Conservation (phyloP, 2,113 vertebrate genomes). For the Amia ocellicauda region DNA sequence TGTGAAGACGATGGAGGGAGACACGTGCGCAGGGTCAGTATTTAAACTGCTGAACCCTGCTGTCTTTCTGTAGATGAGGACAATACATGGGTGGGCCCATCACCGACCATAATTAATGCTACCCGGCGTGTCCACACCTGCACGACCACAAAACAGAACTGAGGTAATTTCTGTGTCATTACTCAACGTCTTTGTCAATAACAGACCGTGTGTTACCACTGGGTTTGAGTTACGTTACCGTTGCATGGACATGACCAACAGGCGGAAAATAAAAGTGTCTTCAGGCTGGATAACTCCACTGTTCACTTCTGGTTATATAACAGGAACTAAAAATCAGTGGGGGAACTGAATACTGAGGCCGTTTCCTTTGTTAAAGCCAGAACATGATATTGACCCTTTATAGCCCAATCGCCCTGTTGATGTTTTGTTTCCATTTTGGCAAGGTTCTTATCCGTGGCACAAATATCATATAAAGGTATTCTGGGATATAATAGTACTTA, state of each 20-base stretch:
- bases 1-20: not conserved
- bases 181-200: slow-evolving; percentile 42
- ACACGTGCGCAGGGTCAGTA: slow-evolving; percentile 3
- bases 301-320: not conserved
- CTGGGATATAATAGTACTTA: too few relatives aligned
- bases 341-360: not conserved
- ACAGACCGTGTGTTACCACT: slow-evolving; percentile 38
- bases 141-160: slow-evolving; percentile 29
- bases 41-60: not conserved
- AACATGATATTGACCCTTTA: not conserved
- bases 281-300: not conserved
- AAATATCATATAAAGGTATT: too few relatives aligned
- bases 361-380: not conserved
- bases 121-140: slow-evolving; percentile 56
- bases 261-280: not conserved
- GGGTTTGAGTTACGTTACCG: not conserved
- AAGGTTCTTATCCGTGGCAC: too few relatives aligned
- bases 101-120: slow-evolving; percentile 25
- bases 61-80: slow-evolving; percentile 20
- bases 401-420: too few relatives aligned
- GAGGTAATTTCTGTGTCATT: slow-evolving; percentile 42
- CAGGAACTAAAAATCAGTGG: not conserved
- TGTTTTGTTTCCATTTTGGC: too few relatives aligned
- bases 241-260: slow-evolving; percentile 11
- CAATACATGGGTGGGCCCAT: slow-evolving; percentile 54